Percentiles rank a stretch among this genome's conserved stretches.
phyloP scores from a whole-genome alignment of 2,888 invertebrate species.

The Antitype chi region DNA sequence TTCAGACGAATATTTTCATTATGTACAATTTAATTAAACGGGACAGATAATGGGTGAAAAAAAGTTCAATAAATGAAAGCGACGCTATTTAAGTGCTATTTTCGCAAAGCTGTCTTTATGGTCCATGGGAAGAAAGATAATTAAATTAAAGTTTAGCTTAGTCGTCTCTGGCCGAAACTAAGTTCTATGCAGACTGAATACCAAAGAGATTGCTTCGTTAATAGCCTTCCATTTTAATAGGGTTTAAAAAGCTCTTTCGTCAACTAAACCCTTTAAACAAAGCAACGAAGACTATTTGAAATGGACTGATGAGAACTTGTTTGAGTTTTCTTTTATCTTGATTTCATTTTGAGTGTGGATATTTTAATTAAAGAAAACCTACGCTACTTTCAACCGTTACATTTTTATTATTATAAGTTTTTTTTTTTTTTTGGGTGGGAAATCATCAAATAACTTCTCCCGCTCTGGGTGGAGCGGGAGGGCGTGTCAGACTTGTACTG shows the following conservation, averaged over 20 bases:
- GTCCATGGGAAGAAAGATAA: conserved; percentile 34
- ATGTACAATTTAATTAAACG: conserved; percentile 14
- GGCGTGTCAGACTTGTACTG: too few species aligned
- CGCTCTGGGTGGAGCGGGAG: too few species aligned
- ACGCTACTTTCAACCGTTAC: background rate
- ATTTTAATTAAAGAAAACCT: background rate
- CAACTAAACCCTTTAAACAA: background rate
- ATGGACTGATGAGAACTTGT: background rate
- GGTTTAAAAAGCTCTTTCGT: conserved; percentile 21
- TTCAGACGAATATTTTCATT: background rate
- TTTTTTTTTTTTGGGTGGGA: too few species aligned
- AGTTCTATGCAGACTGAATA: conserved; percentile 18
- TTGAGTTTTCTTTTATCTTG: background rate
- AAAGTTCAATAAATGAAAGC: conserved; percentile 27
- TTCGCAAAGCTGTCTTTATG: conserved; percentile 14
- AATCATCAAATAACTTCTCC: too few species aligned
- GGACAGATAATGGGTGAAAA: conserved; percentile 11
- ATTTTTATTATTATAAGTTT: too few species aligned
- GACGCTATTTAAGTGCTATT: conserved; percentile 18
- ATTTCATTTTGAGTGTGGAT: background rate
- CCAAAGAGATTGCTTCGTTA: conserved; percentile 38
- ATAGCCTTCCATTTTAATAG: conserved; percentile 20
- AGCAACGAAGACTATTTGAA: conserved; percentile 17
- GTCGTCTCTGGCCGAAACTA: conserved; percentile 17
- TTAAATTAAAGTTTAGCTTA: conserved; percentile 46